Evolutionary conservation across 2,113 vertebrate genomes (phyloP).

Genomic region (Forbesichthys papilliferus): DNA sequence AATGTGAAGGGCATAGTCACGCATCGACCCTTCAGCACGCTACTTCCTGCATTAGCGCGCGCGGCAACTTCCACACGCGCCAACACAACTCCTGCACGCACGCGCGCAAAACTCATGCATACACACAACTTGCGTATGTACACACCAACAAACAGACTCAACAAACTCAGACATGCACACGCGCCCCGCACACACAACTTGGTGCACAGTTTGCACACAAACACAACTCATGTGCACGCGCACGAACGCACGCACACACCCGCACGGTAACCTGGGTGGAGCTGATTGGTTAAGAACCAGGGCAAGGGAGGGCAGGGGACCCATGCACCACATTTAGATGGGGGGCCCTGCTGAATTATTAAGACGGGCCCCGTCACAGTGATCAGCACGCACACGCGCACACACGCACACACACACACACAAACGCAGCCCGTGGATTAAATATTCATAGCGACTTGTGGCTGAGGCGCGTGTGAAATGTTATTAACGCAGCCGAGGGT

Average conservation of each 20-base stretch:
- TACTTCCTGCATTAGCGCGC: constrained; percentile 48
- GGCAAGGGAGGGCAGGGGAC: constrained; percentile 44
- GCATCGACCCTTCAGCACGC: constrained; percentile 65
- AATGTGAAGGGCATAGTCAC: constrained; percentile 34
- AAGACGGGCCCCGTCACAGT: constrained; percentile 70
- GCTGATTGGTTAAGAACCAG: constrained; percentile 74
- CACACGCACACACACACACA: constrained; percentile 19
- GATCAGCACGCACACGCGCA: constrained; percentile 58
- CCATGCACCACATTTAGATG: constrained; percentile 59
- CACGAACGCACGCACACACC: constrained; percentile 58
- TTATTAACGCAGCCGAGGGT: constrained; percentile 40
- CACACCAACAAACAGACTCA: not conserved
- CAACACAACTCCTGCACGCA: no score
- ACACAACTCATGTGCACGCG: constrained; percentile 1
- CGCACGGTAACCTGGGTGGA: constrained; percentile 51
- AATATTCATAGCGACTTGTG: constrained; percentile 67
- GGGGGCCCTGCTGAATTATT: constrained; percentile 72
- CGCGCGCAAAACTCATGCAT: not conserved
- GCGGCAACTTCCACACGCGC: not conserved
- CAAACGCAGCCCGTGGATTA: constrained; percentile 48
- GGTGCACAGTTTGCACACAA: not conserved
- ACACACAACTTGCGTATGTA: not conserved
- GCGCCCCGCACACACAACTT: constrained; percentile 22
- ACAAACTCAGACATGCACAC: no score
- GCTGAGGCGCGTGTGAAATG: constrained; percentile 45